Evolutionary conservation across 2,888 invertebrate species (phyloP), one percentile per base, ranked within the genome.

Genomic region (Aphodius sticticus): DNA sequence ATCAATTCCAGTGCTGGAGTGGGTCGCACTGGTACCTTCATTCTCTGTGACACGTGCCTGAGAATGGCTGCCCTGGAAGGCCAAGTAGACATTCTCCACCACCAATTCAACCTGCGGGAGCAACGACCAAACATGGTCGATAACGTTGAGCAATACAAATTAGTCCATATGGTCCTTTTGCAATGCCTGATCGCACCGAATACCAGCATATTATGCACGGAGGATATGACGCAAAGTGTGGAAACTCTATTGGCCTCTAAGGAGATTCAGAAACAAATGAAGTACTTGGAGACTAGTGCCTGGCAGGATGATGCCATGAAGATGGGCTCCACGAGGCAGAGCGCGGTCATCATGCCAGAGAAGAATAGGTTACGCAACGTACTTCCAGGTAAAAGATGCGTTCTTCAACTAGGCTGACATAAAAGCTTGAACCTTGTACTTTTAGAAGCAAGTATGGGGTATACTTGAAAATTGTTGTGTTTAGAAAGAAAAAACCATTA

Each of bases 1-100:
- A 26, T 16, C 14, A n/a, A 12, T 83, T 91, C 90, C 85, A 92
- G 92, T 86, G 92, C 92, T 79, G 93, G 93, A 3, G 92, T 92
- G 16, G 93, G 93, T 1, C 88, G 92, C 81, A 93, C 93, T 6
- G 93, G 93, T 9, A 92, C 92, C 0, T 89, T 93, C 36, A 90
- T 93, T 77, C 88, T 92, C n/a, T 90, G 91, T 81, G 92, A 93
- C 83, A 90, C 91, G 77, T 89, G 91, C 81, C 84, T 92, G 69
- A 88, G 91, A 78, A 89, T 90, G 88, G 90, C 90, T 2, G 88
- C 88, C 0, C 85, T 86, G 12, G 89, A 90, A 82, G 87, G 88
- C 53, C 84, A 80, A 7, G 82, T 89, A 6, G 88, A 89, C 81
- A 83, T 85, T n/a, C 81, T 88, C 4, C 82, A 86, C 69, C 83